These are phyloP conservation scores for Microtus californicus DNA, from an alignment of 2,797 vertebrate species.

Conservation along the genomic window DNA sequence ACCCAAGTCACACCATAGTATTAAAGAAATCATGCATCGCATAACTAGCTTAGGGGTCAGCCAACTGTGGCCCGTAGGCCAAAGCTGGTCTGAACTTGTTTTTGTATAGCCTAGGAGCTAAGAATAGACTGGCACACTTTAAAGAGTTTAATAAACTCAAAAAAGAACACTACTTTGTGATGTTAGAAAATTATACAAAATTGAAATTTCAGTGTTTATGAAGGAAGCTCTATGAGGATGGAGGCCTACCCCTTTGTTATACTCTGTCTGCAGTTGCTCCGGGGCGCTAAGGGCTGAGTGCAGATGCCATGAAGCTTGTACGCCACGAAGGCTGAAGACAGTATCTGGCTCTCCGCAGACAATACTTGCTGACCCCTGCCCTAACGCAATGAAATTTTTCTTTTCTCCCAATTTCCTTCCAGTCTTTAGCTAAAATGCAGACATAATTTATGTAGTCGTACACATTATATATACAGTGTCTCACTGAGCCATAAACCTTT, in stretches of 20 bases:
- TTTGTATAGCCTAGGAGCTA: not conserved
- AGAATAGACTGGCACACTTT: not conserved
- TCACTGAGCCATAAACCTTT: not conserved
- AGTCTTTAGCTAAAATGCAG: not conserved
- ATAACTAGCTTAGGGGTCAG: not conserved
- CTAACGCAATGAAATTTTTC: not conserved
- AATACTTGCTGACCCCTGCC: not conserved
- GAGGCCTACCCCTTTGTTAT: not conserved
- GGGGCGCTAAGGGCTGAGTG: not conserved
- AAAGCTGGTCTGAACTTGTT: not conserved
- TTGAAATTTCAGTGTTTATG: not conserved
- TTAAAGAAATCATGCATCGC: not conserved
- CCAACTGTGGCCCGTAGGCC: not conserved
- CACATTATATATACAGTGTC: not conserved
- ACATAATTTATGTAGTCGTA: not conserved
- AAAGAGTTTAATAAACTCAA: conserved; percentile 24
- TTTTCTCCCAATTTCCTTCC: conserved; percentile 28
- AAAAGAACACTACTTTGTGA: not conserved
- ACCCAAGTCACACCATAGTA: not conserved
- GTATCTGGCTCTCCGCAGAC: not conserved
- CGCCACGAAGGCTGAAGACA: not conserved
- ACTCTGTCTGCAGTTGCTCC: not conserved
- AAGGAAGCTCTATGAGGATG: not conserved
- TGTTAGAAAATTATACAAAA: conserved; percentile 4
- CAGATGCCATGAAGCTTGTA: not conserved